Evolutionary conservation across 1,140 invertebrate species (phyloP).

Genomic region (Platorchestia sp.): DNA sequence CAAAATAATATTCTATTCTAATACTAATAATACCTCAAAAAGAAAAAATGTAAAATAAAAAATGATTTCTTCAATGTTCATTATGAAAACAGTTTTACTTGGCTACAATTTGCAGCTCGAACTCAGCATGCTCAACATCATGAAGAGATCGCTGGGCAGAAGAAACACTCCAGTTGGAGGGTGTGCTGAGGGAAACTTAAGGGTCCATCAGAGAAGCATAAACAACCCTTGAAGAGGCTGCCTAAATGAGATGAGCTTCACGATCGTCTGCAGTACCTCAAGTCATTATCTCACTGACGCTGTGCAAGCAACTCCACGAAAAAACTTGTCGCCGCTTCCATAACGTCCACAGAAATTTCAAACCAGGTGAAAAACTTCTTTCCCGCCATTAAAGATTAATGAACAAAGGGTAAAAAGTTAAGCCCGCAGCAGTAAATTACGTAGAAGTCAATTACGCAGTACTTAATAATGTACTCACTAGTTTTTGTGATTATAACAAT

Average conservation of each 20-base stretch:
- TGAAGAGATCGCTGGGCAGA: not conserved
- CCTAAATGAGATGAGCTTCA: constrained; percentile 49
- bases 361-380: not conserved
- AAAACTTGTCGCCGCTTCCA: not conserved
- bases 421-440: not conserved
- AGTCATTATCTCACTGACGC: constrained; percentile 30
- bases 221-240: constrained; percentile 31
- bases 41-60: too few relatives aligned
- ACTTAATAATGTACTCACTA: not conserved
- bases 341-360: not conserved
- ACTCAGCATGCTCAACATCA: not conserved
- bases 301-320: constrained; percentile 4
- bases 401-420: not conserved
- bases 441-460: not conserved
- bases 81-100: too few relatives aligned
- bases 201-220: not conserved
- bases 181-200: not conserved
- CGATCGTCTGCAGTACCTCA: constrained; percentile 47
- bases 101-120: not conserved
- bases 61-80: too few relatives aligned
- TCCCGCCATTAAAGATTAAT: not conserved
- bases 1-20: too few relatives aligned
- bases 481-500: not conserved
- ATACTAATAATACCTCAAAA: too few relatives aligned
- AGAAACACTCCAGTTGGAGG: not conserved